Conservation (phyloP, 2,888 invertebrate genomes). For the Balanococcus diminutus region DNA sequence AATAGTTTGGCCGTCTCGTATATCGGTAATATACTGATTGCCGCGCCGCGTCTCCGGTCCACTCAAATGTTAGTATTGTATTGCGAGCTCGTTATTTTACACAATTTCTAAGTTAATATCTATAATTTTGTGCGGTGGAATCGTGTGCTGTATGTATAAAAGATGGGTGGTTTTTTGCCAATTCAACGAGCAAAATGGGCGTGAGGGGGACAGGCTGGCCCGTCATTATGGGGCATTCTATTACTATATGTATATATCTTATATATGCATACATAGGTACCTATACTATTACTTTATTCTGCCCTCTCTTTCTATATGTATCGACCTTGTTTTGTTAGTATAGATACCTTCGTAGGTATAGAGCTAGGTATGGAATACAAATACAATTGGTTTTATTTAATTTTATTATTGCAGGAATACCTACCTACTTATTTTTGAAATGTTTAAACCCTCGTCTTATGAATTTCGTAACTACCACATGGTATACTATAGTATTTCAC, state of each 20-base stretch:
- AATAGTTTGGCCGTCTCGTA: neutral
- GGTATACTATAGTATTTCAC: no score
- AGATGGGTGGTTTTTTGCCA: constrained; percentile 28
- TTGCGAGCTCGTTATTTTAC: constrained; percentile 43
- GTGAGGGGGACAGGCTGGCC: neutral
- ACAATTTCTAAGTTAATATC: constrained; percentile 42
- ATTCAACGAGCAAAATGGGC: neutral
- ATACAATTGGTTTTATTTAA: neutral
- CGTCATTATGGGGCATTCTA: neutral
- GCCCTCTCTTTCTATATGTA: neutral
- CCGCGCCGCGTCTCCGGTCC: constrained; percentile 2
- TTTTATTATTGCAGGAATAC: neutral
- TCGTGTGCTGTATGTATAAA: neutral
- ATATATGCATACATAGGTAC: neutral
- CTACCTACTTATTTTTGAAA: neutral
- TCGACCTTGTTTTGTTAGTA: constrained; percentile 13
- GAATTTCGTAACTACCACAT: no score
- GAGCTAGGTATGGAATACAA: no score
- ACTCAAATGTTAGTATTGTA: constrained; percentile 7
- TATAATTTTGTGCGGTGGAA: constrained; percentile 20
- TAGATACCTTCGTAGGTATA: neutral
- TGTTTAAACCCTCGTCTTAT: no score
- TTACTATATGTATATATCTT: neutral
- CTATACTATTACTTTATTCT: no score
- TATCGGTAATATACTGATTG: constrained; percentile 39